Evolutionary conservation across 2,888 invertebrate species (phyloP).

Genomic region (Ophioninae sp.): DNA sequence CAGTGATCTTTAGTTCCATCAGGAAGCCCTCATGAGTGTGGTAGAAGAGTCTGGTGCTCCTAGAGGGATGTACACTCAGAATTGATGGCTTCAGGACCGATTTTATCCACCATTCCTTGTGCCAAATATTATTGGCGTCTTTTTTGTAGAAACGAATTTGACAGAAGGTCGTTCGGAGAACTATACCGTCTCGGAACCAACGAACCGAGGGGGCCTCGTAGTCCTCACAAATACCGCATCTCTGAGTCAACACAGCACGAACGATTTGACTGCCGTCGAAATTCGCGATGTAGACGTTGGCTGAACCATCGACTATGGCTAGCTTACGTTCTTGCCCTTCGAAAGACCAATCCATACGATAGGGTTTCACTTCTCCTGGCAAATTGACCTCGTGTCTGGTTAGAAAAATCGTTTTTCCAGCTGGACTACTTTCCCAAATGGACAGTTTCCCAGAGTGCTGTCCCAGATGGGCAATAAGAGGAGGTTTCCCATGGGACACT

Average conservation of each 20-base stretch:
- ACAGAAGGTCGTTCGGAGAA: slow-evolving; percentile 75
- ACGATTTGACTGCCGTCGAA: slow-evolving; percentile 67
- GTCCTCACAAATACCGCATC: slow-evolving; percentile 69
- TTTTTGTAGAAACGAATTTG: slow-evolving; percentile 74
- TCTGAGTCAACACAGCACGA: slow-evolving; percentile 70
- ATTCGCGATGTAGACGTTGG: slow-evolving; percentile 73
- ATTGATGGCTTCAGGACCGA: slow-evolving; percentile 66
- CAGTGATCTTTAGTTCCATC: slow-evolving; percentile 68
- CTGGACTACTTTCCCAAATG: slow-evolving; percentile 71
- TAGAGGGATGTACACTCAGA: slow-evolving; percentile 68
- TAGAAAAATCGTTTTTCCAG: slow-evolving; percentile 62
- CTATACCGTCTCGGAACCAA: slow-evolving; percentile 74
- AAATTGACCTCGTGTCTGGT: slow-evolving; percentile 68
- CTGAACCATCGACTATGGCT: slow-evolving; percentile 71
- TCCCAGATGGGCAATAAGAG: slow-evolving; percentile 72
- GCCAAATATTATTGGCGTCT: slow-evolving; percentile 67
- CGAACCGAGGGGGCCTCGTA: slow-evolving; percentile 69
- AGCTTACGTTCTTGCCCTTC: slow-evolving; percentile 65
- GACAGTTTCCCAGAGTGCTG: slow-evolving; percentile 69
- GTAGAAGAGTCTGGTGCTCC: slow-evolving; percentile 70
- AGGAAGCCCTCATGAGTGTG: slow-evolving; percentile 73
- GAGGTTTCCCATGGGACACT: slow-evolving; percentile 63
- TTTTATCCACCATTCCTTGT: slow-evolving; percentile 70
- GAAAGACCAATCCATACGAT: slow-evolving; percentile 73
- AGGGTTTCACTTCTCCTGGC: slow-evolving; percentile 63